A percentile compares a stretch with the other conserved stretches of the same genome.
phyloP scores from a whole-genome alignment of 2,888 invertebrate genomes.

The Brachypalpus laphriformis region DNA sequence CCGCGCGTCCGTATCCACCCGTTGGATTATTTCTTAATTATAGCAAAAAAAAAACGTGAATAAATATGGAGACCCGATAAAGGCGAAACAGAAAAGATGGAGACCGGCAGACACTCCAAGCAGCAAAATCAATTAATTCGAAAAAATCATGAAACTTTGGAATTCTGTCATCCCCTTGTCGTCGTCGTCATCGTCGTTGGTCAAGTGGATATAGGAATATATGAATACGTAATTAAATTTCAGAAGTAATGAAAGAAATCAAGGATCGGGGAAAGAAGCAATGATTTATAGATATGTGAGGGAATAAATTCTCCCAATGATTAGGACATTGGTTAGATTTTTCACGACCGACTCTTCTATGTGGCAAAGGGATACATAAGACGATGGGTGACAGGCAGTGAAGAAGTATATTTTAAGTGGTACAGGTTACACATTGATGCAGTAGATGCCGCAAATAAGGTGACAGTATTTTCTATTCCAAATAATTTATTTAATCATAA shows the following conservation, averaged over 20 bases:
- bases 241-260: conserved; percentile 42
- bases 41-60: conserved; percentile 43
- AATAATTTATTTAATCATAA: not conserved
- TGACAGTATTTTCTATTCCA: not conserved
- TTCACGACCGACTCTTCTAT: not conserved
- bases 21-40: conserved; percentile 71
- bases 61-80: conserved; percentile 42
- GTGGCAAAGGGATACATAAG: not conserved
- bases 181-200: not conserved
- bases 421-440: not conserved
- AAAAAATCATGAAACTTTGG: conserved; percentile 49
- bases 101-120: not conserved
- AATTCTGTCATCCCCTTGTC: conserved; percentile 16
- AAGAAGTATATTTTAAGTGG: not conserved
- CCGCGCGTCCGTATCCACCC: conserved; percentile 23
- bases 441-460: not conserved
- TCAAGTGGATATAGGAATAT: conserved; percentile 27
- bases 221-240: conserved; percentile 66
- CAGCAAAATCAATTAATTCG: conserved; percentile 54
- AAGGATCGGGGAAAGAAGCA: conserved; percentile 12
- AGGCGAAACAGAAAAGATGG: conserved; percentile 26
- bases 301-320: conserved; percentile 61
- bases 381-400: not conserved
- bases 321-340: conserved; percentile 28
- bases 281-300: conserved; percentile 62